A percentile compares a stretch with the other conserved stretches of the same genome.
phyloP scores from a whole-genome alignment of 2,888 invertebrate species.

The Agonopterix heracliana region DNA sequence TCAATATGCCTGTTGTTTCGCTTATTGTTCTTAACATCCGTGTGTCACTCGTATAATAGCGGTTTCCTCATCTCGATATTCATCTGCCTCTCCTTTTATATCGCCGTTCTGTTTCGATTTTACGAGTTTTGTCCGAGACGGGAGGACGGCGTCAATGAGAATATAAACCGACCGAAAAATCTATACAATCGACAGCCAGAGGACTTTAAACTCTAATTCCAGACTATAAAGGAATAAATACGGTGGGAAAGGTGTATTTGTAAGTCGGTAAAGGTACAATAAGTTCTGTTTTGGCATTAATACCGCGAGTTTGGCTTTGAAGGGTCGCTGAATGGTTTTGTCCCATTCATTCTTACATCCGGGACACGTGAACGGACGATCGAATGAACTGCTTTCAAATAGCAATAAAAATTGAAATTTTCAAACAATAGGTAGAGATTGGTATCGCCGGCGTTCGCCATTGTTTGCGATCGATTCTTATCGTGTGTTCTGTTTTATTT shows the following conservation, averaged over 20 bases:
- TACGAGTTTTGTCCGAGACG: slow-evolving; percentile 55
- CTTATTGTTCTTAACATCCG: slow-evolving; percentile 18
- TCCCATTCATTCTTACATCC: slow-evolving; percentile 59
- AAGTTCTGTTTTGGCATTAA: slow-evolving; percentile 58
- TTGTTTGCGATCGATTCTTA: slow-evolving; percentile 16
- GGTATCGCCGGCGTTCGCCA: slow-evolving; percentile 19
- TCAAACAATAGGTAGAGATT: slow-evolving; percentile 16
- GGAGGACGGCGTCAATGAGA: slow-evolving; percentile 49
- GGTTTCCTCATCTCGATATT: slow-evolving; percentile 66
- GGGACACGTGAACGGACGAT: slow-evolving; percentile 59
- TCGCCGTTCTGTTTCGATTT: slow-evolving; percentile 62
- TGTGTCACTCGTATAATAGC: slow-evolving; percentile 48
- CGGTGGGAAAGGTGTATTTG: background rate
- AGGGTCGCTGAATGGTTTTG: slow-evolving; percentile 50
- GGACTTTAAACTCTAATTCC: slow-evolving; percentile 30
- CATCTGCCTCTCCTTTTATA: slow-evolving; percentile 63
- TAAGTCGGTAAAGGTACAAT: slow-evolving; percentile 35
- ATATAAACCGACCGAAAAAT: slow-evolving; percentile 35
- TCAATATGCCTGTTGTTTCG: no score
- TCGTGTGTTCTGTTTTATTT: slow-evolving; percentile 11
- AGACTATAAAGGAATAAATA: slow-evolving; percentile 14
- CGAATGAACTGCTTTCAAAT: slow-evolving; percentile 28
- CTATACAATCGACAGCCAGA: slow-evolving; percentile 20
- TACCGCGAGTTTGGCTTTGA: slow-evolving; percentile 50
- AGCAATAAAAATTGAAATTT: slow-evolving; percentile 42